Conservation (phyloP, 2,113 vertebrate species). For the Silurus asotus region DNA sequence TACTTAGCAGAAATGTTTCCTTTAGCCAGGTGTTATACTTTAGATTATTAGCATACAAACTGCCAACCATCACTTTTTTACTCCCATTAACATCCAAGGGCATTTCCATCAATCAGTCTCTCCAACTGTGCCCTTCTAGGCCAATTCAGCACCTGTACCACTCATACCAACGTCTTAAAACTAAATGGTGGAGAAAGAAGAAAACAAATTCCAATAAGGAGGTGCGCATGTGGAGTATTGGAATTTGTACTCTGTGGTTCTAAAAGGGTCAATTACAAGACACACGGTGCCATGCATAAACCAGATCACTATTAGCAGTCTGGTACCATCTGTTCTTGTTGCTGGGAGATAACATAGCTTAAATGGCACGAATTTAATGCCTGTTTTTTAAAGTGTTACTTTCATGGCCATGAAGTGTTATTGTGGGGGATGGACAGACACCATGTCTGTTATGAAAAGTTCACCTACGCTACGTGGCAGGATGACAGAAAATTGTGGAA, state of each 20-base stretch:
- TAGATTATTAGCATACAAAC: constrained; percentile 34
- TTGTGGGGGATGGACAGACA: constrained; percentile 41
- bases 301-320: constrained; percentile 64
- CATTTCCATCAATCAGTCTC: constrained; percentile 37
- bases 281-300: constrained; percentile 58
- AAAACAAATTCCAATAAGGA: constrained; percentile 56
- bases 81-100: constrained; percentile 29
- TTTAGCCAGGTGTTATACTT: neutral
- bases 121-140: constrained; percentile 10
- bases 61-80: constrained; percentile 14
- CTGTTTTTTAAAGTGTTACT: constrained; percentile 49
- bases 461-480: constrained; percentile 37
- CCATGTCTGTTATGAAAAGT: constrained; percentile 26
- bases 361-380: constrained; percentile 55
- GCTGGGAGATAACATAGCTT: constrained; percentile 51
- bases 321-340: constrained; percentile 61
- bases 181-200: constrained; percentile 62
- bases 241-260: constrained; percentile 51
- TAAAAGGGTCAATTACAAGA: constrained; percentile 68
- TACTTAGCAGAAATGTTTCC: neutral
- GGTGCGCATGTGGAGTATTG: constrained; percentile 37
- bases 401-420: constrained; percentile 56
- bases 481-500: neutral
- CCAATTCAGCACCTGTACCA: constrained; percentile 33
- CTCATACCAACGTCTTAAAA: constrained; percentile 51